phyloP scores from a whole-genome alignment of 2,797 vertebrate species.

The Vespertilio murinus region DNA sequence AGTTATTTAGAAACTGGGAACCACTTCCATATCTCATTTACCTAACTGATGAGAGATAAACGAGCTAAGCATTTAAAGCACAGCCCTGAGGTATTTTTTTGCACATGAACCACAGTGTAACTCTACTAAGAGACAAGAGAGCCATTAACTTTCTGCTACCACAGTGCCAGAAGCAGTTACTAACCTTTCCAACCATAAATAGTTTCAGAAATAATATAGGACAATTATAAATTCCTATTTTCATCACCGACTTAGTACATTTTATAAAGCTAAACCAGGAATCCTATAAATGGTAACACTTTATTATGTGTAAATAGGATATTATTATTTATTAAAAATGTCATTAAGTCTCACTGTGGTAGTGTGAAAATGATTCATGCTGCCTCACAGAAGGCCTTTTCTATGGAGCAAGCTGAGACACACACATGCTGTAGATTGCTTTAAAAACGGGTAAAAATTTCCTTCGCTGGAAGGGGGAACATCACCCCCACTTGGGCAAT shows the following conservation, averaged over 20 bases:
- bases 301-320: slow-evolving; percentile 55
- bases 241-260: slow-evolving; percentile 36
- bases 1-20: slow-evolving; percentile 63
- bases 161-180: slow-evolving; percentile 43
- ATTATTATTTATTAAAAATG: slow-evolving; percentile 56
- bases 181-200: slow-evolving; percentile 41
- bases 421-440: slow-evolving; percentile 18
- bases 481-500: neutral
- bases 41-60: slow-evolving; percentile 70
- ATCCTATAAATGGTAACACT: slow-evolving; percentile 22
- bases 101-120: slow-evolving; percentile 3
- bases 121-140: slow-evolving; percentile 44
- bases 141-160: slow-evolving; percentile 40
- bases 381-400: slow-evolving; percentile 34
- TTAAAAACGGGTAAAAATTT: slow-evolving; percentile 23
- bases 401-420: slow-evolving; percentile 51
- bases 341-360: slow-evolving; percentile 53
- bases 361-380: slow-evolving; percentile 37
- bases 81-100: slow-evolving; percentile 28
- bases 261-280: slow-evolving; percentile 49
- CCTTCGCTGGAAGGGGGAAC: slow-evolving; percentile 8
- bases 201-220: slow-evolving; percentile 57
- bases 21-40: slow-evolving; percentile 63
- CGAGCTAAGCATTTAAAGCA: slow-evolving; percentile 42
- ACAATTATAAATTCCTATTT: slow-evolving; percentile 49